Evolutionary conservation across 2,113 vertebrate species (phyloP).

Genomic region (Danio rerio): DNA sequence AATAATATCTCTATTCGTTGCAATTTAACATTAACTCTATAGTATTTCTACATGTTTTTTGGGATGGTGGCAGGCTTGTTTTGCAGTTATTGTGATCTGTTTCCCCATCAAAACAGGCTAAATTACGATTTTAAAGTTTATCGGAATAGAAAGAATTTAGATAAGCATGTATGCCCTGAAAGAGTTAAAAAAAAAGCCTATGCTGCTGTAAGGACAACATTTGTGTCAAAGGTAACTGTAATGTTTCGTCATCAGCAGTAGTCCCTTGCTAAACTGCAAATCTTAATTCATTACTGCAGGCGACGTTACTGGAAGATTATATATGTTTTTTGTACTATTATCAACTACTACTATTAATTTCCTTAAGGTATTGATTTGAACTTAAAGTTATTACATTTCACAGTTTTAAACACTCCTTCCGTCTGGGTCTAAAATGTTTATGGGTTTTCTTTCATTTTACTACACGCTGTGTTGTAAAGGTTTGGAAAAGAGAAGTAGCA

Average conservation of each 20-base stretch:
- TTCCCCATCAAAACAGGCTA: not conserved
- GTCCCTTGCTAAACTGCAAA: not conserved
- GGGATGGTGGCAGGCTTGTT: not conserved
- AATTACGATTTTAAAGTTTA: not conserved
- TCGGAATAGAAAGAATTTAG: not conserved
- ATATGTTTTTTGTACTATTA: not conserved
- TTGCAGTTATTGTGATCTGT: not conserved
- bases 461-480: not conserved
- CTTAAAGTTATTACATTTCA: not conserved
- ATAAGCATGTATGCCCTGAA: not conserved
- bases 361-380: not conserved
- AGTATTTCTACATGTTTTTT: too few relatives aligned
- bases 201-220: not conserved
- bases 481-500: too few relatives aligned
- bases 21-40: not conserved
- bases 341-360: too few relatives aligned
- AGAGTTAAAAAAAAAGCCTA: not conserved
- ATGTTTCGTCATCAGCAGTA: conserved; percentile 3
- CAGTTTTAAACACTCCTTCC: not conserved
- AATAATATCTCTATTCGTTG: not conserved
- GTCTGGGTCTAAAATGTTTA: not conserved
- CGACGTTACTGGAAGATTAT: too few relatives aligned
- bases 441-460: not conserved
- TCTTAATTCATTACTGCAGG: not conserved
- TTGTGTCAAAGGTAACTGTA: conserved; percentile 1